These are phyloP conservation scores for Oplegnathus fasciatus DNA, from an alignment of 2,113 vertebrate genomes.

Conservation along the genomic window DNA sequence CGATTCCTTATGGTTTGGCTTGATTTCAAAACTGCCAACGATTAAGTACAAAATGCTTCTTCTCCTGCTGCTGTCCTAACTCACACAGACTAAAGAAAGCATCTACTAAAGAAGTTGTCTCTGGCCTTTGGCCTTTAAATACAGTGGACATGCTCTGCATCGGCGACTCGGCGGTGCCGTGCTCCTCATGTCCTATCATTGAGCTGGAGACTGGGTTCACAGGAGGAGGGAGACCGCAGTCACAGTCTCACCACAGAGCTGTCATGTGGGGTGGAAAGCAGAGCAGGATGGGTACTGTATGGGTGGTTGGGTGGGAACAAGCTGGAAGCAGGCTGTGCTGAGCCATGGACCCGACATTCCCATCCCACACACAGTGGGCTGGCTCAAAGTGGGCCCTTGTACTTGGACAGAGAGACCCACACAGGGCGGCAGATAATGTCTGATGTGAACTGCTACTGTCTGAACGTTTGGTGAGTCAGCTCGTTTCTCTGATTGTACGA, in stretches of 20 bases:
- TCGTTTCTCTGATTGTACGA: background rate
- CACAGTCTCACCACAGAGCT: slow-evolving; percentile 47
- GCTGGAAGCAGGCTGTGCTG: slow-evolving; percentile 45
- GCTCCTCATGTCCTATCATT: slow-evolving; percentile 49
- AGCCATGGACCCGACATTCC: slow-evolving; percentile 68
- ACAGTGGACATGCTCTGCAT: slow-evolving; percentile 21
- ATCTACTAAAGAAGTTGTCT: background rate
- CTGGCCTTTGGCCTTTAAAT: slow-evolving; percentile 42
- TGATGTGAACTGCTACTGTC: slow-evolving; percentile 9
- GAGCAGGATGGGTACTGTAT: slow-evolving; percentile 51
- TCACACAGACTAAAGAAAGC: slow-evolving; percentile 9
- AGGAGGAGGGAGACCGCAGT: slow-evolving; percentile 61
- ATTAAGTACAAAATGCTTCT: slow-evolving; percentile 12
- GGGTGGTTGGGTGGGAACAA: slow-evolving; percentile 61
- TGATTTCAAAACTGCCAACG: slow-evolving; percentile 23
- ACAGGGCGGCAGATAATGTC: slow-evolving; percentile 33
- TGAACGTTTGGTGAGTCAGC: slow-evolving; percentile 6
- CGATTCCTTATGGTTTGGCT: slow-evolving; percentile 51
- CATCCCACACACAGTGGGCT: slow-evolving; percentile 69
- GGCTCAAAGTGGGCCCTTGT: slow-evolving; percentile 72
- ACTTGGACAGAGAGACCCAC: slow-evolving; percentile 46
- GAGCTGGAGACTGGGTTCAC: slow-evolving; percentile 51
- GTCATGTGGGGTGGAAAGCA: slow-evolving; percentile 46
- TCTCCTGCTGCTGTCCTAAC: slow-evolving; percentile 12
- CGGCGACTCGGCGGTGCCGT: slow-evolving; percentile 17